Base-by-base conservation (phyloP, 2,888 invertebrate species). In the Limnephilus auricula region DNA sequence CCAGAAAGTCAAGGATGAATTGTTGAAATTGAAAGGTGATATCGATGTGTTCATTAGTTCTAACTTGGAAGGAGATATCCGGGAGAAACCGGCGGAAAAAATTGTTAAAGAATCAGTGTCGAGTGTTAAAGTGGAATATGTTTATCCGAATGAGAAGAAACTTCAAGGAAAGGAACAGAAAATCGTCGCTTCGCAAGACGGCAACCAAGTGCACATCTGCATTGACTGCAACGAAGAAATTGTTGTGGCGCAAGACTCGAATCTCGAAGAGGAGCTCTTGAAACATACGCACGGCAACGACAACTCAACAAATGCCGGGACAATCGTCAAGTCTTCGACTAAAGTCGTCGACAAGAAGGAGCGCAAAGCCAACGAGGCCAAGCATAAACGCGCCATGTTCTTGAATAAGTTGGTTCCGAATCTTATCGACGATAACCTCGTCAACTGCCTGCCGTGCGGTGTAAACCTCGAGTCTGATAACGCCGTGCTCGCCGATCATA, bases 191-290 rank as follows among this genome's bases (percentile, higher is more conserved):
- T 37, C 30, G 34, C 30, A 32, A 18, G 91, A 87, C 31, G 32
- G 30, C 18, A 32, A 32, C 2, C 84, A 90, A 25, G 37, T 45
- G 83, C 91, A 91, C 37, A 89, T 90, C 79, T 93, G 93, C 80
- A 83, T 83, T 0, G 93, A 93, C 45, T 93, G 93, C 84, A 90
- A 90, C 10, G 84, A 31, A 18, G 90, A 93, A 30, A 91, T 92
- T 3, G 50, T 84, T 10, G 34, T 90, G 13, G 83, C 88, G 25
- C 40, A 89, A 15, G 89, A 90, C 12, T 87, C 89, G 32, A 80
- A 78, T 37, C 3, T 92, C 10, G 93, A 91, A 79, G 86, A 79
- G 12, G 92, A 91, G 3, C 34, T 92, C 84, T 25, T 85, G 65
- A 78, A 79, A 30, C 93, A 93, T 65, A 30, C 84, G 15, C 87